These are phyloP conservation scores for Rhinogobius similis DNA, from an alignment of 2,113 vertebrate genomes.

Conservation along the genomic window DNA sequence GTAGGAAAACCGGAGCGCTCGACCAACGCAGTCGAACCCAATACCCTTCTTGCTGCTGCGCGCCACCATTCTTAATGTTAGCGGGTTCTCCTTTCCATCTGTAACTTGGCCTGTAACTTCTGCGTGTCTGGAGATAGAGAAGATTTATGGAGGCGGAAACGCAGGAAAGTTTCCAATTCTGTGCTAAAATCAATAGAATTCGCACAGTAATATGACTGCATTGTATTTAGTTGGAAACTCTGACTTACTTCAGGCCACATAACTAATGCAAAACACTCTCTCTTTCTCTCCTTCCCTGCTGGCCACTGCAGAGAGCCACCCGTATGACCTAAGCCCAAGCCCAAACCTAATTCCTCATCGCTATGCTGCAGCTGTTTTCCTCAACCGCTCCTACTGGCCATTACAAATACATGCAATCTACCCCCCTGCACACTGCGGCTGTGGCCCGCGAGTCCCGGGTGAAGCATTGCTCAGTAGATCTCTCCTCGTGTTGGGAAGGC, in stretches of 20 bases:
- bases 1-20: too few relatives aligned
- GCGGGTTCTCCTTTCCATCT: too few relatives aligned
- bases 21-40: too few relatives aligned
- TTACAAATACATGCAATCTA: slow-evolving; percentile 1
- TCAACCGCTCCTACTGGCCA: background rate
- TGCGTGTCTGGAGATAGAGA: too few relatives aligned
- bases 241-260: background rate
- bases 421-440: background rate
- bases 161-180: too few relatives aligned
- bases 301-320: background rate
- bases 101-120: too few relatives aligned
- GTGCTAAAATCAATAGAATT: too few relatives aligned
- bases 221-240: too few relatives aligned
- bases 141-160: too few relatives aligned
- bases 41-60: too few relatives aligned
- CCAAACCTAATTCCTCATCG: slow-evolving; percentile 1
- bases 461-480: background rate
- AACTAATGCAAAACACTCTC: background rate
- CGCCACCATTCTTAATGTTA: too few relatives aligned
- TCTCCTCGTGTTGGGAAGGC: background rate
- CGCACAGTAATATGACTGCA: too few relatives aligned
- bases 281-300: background rate
- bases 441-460: background rate
- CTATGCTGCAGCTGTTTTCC: background rate
- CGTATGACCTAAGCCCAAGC: background rate